Evolutionary conservation across 1,140 invertebrate species (phyloP).

Genomic region (Steinernema feltiae): DNA sequence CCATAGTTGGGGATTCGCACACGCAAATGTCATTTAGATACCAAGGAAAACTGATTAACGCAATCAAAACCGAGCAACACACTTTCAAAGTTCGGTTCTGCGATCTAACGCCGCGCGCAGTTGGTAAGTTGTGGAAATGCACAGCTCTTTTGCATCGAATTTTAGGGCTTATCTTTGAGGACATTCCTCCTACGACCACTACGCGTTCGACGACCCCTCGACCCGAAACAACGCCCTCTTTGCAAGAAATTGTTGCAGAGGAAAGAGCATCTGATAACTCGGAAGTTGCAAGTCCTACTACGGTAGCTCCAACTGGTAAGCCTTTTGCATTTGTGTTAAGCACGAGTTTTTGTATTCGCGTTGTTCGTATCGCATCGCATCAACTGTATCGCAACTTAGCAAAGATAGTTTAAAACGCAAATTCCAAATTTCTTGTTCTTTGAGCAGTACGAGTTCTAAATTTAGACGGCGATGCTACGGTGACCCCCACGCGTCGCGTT

Average conservation of each 20-base stretch:
- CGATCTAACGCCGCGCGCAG: conserved; percentile 30
- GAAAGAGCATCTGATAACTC: neutral
- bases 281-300: neutral
- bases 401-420: too few species aligned
- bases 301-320: neutral
- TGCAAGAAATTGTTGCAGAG: neutral
- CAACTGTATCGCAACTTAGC: too few species aligned
- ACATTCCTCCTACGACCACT: conserved; percentile 16
- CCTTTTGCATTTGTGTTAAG: neutral
- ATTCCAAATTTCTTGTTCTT: too few species aligned
- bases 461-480: neutral
- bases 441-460: too few species aligned
- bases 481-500: neutral
- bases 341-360: too few species aligned
- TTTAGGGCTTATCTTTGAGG: conserved; percentile 3
- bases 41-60: conserved; percentile 34
- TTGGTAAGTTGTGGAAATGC: conserved; percentile 23
- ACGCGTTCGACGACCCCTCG: conserved; percentile 7
- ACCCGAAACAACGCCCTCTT: neutral
- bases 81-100: conserved; percentile 37
- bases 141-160: neutral
- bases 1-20: neutral
- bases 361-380: too few species aligned
- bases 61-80: conserved; percentile 21
- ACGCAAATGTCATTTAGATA: conserved; percentile 15